Percentiles rank a stretch among this genome's conserved stretches.
These are phyloP conservation scores for Euglossa dilemma DNA, from an alignment of 1,140 invertebrate genomes.

Conservation along the genomic window DNA sequence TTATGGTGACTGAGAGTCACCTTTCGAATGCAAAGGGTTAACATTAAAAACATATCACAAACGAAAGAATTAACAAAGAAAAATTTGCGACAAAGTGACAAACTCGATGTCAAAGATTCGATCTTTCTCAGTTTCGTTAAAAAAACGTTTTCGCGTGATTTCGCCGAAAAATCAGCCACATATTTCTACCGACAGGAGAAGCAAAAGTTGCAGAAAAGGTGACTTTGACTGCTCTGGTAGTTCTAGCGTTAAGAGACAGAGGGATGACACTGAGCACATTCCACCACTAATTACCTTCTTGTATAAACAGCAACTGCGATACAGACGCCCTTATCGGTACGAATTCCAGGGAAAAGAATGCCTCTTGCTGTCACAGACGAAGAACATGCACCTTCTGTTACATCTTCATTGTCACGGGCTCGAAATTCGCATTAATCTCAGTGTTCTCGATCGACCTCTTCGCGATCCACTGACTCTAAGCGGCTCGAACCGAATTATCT, in stretches of 20 bases:
- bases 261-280: background rate
- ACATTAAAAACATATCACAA: too few species aligned
- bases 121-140: too few species aligned
- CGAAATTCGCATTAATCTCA: background rate
- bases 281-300: constrained; percentile 33
- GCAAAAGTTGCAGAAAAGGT: too few species aligned
- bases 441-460: background rate
- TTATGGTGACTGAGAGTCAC: too few species aligned
- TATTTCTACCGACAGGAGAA: too few species aligned
- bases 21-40: too few species aligned
- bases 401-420: background rate
- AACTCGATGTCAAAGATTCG: too few species aligned
- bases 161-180: too few species aligned
- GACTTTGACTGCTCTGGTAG: too few species aligned
- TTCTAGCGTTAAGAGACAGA: background rate
- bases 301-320: constrained; percentile 21
- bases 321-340: background rate
- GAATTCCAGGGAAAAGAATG: background rate
- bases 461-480: background rate
- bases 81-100: too few species aligned
- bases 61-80: too few species aligned
- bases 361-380: background rate
- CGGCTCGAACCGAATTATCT: background rate
- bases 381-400: background rate
- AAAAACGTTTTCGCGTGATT: too few species aligned